phyloP scores from a whole-genome alignment of 2,797 vertebrate species.

The Malurus leucopterus region DNA sequence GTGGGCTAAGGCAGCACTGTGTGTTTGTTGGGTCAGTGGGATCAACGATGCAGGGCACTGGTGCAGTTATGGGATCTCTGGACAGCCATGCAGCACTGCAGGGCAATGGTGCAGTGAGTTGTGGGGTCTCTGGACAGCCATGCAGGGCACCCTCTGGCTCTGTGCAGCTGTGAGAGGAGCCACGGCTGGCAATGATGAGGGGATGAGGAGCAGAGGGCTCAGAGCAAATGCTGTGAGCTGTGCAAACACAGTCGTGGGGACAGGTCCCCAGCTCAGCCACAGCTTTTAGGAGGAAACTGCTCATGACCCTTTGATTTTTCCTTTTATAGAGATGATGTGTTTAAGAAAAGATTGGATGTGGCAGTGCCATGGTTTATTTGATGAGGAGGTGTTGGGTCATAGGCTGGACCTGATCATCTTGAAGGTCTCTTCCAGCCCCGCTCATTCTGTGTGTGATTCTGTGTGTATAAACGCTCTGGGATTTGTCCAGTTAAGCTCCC shows the following conservation, averaged over 20 bases:
- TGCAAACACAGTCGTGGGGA: neutral
- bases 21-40: neutral
- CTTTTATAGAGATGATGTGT: neutral
- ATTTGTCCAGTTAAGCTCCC: neutral
- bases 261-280: neutral
- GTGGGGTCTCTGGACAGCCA: neutral
- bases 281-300: neutral
- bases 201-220: neutral
- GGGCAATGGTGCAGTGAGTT: neutral
- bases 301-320: neutral
- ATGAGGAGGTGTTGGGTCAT: too few relatives aligned
- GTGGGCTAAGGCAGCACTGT: neutral
- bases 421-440: too few relatives aligned
- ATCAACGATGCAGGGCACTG: neutral
- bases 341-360: too few relatives aligned
- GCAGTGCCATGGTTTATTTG: too few relatives aligned
- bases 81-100: rapidly evolving
- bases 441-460: too few relatives aligned
- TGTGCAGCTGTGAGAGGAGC: rapidly evolving
- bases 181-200: rapidly evolving
- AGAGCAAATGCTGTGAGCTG: neutral
- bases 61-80: neutral
- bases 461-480: neutral
- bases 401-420: too few relatives aligned
- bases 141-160: rapidly evolving